Conservation (phyloP, 2,113 vertebrate species). For the Dicaeum eximium region DNA sequence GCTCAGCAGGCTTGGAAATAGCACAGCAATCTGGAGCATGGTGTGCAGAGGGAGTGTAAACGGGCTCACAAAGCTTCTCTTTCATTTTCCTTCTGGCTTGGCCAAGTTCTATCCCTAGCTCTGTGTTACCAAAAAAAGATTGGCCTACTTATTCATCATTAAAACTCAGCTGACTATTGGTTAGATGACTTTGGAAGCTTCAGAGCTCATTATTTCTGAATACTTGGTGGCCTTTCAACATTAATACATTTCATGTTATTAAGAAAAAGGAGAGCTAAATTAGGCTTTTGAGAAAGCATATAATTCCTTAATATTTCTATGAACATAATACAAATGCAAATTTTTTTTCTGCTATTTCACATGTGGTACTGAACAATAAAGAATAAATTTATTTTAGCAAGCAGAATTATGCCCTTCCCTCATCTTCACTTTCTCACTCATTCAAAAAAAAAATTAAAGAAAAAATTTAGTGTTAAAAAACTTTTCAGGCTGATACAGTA, state of each 20-base stretch:
- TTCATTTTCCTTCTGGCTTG: slow-evolving; percentile 35
- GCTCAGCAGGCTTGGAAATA: slow-evolving; percentile 5
- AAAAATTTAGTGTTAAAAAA: neutral
- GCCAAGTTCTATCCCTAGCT: neutral
- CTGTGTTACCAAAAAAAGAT: slow-evolving; percentile 13
- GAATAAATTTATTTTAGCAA: neutral
- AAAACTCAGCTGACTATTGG: neutral
- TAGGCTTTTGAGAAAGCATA: neutral
- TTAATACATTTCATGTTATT: neutral
- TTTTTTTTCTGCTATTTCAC: neutral
- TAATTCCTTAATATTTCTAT: neutral
- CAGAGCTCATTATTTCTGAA: slow-evolving; percentile 26
- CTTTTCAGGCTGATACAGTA: neutral
- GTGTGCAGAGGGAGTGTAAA: neutral
- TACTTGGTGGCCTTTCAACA: slow-evolving; percentile 22
- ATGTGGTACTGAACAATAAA: neutral
- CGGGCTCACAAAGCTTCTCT: neutral
- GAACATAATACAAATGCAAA: neutral
- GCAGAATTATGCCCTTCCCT: neutral
- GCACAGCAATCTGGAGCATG: neutral
- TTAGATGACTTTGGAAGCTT: slow-evolving; percentile 23
- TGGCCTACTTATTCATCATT: slow-evolving; percentile 10
- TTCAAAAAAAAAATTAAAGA: neutral
- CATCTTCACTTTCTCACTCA: neutral
- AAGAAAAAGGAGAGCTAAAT: slow-evolving; percentile 1